Conservation (phyloP, 1,140 invertebrate species). For the Euura lappo region DNA sequence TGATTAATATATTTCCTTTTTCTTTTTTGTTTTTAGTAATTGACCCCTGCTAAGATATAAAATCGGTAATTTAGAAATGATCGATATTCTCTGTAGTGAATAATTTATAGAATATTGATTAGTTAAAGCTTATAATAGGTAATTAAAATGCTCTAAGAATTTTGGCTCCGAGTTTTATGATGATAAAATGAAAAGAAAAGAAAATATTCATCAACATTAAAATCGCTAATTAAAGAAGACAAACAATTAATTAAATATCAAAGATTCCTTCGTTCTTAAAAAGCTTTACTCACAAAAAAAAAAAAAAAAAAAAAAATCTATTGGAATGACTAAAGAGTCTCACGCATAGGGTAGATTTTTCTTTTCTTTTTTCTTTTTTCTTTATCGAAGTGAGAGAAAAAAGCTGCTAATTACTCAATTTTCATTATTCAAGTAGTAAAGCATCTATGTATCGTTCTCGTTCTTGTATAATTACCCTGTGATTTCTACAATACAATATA, state of each 20-base stretch:
- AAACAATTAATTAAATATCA: too few relatives aligned
- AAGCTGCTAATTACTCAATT: not conserved
- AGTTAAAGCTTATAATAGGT: not conserved
- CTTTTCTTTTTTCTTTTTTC: slow-evolving; percentile 15
- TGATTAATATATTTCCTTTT: not conserved
- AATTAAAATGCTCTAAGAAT: not conserved
- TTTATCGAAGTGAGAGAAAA: not conserved
- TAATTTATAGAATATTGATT: not conserved
- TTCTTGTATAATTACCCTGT: not conserved
- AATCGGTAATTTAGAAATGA: too few relatives aligned
- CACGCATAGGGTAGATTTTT: not conserved
- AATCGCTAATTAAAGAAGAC: too few relatives aligned
- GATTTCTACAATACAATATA: not conserved
- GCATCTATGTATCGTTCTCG: not conserved
- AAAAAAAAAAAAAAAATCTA: not conserved
- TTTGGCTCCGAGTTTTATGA: not conserved
- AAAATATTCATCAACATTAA: not conserved
- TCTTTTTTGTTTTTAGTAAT: too few relatives aligned
- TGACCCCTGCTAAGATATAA: too few relatives aligned
- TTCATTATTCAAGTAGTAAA: not conserved
- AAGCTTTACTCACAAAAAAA: too few relatives aligned
- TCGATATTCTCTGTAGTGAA: too few relatives aligned
- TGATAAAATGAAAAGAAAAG: slow-evolving; percentile 1
- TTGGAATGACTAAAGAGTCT: not conserved
- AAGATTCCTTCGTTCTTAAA: too few relatives aligned